Percentiles rank a stretch among this genome's conserved stretches.
These are phyloP conservation scores for Eupithecia insigniata DNA, from an alignment of 2,888 invertebrate genomes.

Conservation along the genomic window DNA sequence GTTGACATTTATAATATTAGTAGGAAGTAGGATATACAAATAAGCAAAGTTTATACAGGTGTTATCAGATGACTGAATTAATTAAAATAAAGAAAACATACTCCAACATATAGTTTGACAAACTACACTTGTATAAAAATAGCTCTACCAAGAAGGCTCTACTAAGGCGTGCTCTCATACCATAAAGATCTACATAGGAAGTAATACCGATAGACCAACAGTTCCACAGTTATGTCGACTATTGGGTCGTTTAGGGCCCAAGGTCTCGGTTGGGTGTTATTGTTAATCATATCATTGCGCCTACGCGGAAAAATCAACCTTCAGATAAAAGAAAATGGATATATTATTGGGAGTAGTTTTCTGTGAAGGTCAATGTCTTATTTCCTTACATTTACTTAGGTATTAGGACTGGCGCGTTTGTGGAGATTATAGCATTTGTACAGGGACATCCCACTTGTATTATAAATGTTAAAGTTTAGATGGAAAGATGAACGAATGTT, in stretches of 20 bases:
- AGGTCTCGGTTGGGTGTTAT: constrained; percentile 33
- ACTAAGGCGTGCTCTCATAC: constrained; percentile 35
- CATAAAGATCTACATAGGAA: constrained; percentile 45
- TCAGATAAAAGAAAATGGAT: constrained; percentile 17
- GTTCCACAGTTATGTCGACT: constrained; percentile 41
- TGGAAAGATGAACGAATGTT: too few species aligned
- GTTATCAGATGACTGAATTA: neutral
- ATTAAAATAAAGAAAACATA: neutral
- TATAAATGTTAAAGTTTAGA: neutral
- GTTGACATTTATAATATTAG: too few species aligned
- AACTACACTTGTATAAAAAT: neutral
- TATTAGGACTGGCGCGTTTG: neutral
- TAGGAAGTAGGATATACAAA: too few species aligned
- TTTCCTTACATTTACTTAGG: neutral
- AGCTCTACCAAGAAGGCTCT: too few species aligned
- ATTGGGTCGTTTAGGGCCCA: constrained; percentile 30
- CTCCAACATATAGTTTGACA: neutral
- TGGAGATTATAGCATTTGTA: neutral
- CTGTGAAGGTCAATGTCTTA: constrained; percentile 14
- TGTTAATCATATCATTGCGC: constrained; percentile 36
- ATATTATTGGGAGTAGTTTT: constrained; percentile 3
- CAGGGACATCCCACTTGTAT: too few species aligned
- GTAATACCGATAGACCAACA: constrained; percentile 56
- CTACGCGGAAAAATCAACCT: constrained; percentile 21
- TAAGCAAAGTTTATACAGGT: neutral